Base-by-base conservation (phyloP, 1,140 invertebrate genomes). In the Helicoverpa zea region DNA sequence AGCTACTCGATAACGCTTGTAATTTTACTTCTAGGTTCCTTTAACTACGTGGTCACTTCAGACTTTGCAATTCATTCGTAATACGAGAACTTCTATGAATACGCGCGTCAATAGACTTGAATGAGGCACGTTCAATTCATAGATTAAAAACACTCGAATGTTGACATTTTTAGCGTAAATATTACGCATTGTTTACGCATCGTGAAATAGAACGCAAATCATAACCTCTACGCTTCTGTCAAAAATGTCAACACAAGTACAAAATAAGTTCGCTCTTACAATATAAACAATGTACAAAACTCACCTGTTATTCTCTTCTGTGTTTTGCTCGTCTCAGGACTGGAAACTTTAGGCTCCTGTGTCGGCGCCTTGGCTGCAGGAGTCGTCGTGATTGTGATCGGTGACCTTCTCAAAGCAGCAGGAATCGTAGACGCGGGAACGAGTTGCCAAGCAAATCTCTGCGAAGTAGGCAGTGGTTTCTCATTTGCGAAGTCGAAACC, bases 231-330 rank as follows among this genome's bases (percentile, higher is more conserved):
- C 30, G 49, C 56, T 18, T 47, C 35, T 58, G 54, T 58, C 52
- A 74, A 16, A 5, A 75, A 64, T 35, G 61, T 66, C 61, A 64
- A 77, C 61, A 77, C 47, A 29, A 11, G 16, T 35, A 35, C 35
- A 3, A 35, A 29, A 14, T 52, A 3, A 70, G 7, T 16, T n/a
- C 12, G 4, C 12, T 0, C 13, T n/a, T 73, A 56, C 14, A 7
- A 43, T 43, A 13, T 56, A 35, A 64, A 35, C 13, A 43, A n/a
- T 58, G 35, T 16, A 58, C n/a, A 83, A 81, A 51, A 91, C 91
- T 89, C 59, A 95, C 94, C 94, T 95, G 94, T 95, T 90, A 94
- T 94, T 92, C 94, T 94, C 84, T 95, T 95, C 81, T 95, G 94
- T 18, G 92, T 92, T 88, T 95, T 94, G 80, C 81, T 90, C 84